These are phyloP conservation scores for Periparus ater DNA, from an alignment of 2,797 vertebrate species.

Conservation along the genomic window DNA sequence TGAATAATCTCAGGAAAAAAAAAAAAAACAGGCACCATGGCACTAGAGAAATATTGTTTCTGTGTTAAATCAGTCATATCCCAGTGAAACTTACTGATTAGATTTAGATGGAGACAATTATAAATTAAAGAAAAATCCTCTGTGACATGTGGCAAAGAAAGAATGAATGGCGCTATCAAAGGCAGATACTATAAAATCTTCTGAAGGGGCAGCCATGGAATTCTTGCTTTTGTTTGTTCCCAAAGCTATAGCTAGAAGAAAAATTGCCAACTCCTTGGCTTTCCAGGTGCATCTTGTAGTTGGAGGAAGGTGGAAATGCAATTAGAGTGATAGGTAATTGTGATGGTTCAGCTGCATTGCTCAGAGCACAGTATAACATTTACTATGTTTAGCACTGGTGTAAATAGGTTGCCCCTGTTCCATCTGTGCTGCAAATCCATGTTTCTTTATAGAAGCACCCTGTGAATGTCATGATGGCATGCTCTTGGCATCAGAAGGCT, in stretches of 20 bases:
- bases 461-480: constrained; percentile 62
- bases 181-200: not conserved
- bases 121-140: not conserved
- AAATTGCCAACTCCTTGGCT: not conserved
- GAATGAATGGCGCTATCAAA: not conserved
- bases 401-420: not conserved
- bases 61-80: not conserved
- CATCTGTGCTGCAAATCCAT: constrained; percentile 10
- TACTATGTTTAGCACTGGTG: not conserved
- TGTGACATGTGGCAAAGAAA: not conserved
- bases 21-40: not conserved
- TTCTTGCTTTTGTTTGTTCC: not conserved
- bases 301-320: not conserved
- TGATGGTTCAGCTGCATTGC: not conserved
- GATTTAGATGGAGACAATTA: not conserved
- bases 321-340: not conserved
- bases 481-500: constrained; percentile 66
- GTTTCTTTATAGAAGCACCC: constrained; percentile 5
- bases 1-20: not conserved
- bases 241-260: not conserved
- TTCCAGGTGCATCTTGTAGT: not conserved
- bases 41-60: not conserved
- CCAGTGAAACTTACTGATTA: not conserved
- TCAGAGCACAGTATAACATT: not conserved
- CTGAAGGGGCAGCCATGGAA: not conserved